Evolutionary conservation across 1,140 invertebrate genomes (phyloP).

Genomic region (Drosophila hydei): DNA sequence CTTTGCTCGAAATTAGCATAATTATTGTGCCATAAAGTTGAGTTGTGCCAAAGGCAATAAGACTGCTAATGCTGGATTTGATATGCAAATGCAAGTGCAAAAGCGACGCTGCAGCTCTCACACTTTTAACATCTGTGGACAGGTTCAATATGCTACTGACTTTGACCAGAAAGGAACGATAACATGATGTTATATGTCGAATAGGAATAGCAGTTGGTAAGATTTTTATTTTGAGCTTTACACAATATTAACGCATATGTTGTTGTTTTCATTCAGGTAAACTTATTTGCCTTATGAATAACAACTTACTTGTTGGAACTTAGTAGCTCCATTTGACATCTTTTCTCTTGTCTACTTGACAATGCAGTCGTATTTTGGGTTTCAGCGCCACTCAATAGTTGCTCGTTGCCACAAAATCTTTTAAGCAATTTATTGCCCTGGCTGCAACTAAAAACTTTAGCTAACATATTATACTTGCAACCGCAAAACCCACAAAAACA

Average conservation of each 20-base stretch:
- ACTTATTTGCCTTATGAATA: neutral
- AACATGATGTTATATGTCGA: neutral
- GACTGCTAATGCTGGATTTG: constrained; percentile 39
- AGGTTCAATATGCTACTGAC: constrained; percentile 6
- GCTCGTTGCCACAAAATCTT: constrained; percentile 44
- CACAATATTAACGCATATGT: neutral
- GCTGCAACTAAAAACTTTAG: constrained; percentile 61
- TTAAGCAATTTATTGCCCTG: constrained; percentile 63
- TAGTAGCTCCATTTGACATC: neutral
- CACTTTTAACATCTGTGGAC: constrained; percentile 4
- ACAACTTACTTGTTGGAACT: neutral
- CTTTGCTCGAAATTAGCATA: constrained; percentile 75
- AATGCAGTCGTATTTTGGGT: constrained; percentile 14
- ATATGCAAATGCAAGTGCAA: constrained; percentile 31
- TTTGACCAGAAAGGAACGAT: neutral
- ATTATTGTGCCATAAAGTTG: constrained; percentile 76
- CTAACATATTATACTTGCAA: constrained; percentile 74
- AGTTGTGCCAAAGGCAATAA: constrained; percentile 55
- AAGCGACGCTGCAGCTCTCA: constrained; percentile 4
- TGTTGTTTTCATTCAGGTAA: neutral
- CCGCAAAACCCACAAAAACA: constrained; percentile 69
- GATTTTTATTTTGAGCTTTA: neutral
- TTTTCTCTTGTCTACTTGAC: neutral
- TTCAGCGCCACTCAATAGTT: constrained; percentile 11
- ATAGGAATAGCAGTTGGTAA: neutral